Percentiles rank a stretch among this genome's conserved stretches.
Conservation (phyloP, 2,797 vertebrate genomes). For the Myripristis murdjan region DNA sequence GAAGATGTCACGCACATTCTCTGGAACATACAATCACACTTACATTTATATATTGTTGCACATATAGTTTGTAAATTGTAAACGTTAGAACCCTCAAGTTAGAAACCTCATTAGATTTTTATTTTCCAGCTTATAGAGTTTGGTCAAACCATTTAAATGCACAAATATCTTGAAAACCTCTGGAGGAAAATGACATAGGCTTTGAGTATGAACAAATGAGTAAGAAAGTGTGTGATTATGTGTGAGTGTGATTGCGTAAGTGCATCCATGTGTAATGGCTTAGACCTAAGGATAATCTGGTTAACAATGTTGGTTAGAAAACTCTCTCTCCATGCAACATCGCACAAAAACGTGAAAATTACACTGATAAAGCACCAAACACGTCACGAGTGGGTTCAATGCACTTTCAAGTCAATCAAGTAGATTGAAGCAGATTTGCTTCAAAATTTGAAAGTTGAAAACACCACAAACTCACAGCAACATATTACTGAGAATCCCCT, state of each 20-base stretch:
- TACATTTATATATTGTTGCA: background rate
- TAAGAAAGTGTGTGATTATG: constrained; percentile 4
- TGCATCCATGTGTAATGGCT: constrained; percentile 40
- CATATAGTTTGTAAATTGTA: background rate
- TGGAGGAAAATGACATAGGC: background rate
- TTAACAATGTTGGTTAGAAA: constrained; percentile 47
- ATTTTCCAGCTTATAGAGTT: background rate
- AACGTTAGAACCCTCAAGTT: no score
- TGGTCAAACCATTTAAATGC: background rate
- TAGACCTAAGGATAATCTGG: constrained; percentile 56
- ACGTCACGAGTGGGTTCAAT: background rate
- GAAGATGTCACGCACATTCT: constrained; percentile 98
- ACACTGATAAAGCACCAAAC: background rate
- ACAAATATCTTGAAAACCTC: background rate
- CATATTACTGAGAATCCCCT: no score
- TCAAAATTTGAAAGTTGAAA: background rate
- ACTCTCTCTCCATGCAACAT: constrained; percentile 21
- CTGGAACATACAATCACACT: constrained; percentile 74
- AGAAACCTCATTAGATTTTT: background rate
- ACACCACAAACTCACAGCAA: no score
- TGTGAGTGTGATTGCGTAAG: constrained; percentile 31
- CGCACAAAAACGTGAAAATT: background rate
- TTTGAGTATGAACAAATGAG: background rate
- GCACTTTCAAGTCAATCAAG: background rate
- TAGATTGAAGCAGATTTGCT: background rate